Conservation (phyloP, 2,113 vertebrate genomes). For the Actenoides hombroni region DNA sequence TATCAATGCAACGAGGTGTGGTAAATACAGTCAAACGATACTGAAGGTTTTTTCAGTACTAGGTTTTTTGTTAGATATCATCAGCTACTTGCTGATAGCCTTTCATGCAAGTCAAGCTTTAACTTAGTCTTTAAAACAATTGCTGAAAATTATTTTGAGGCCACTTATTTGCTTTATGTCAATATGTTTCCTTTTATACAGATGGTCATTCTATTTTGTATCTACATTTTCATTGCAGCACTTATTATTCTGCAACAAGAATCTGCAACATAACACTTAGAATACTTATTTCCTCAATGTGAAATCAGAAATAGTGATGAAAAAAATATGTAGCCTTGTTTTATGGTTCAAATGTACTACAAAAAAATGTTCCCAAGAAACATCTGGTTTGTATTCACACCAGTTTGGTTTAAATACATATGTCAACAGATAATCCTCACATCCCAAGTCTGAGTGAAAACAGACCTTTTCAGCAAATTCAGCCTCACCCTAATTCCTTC, state of each 20-base stretch:
- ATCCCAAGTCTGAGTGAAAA: background rate
- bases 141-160: background rate
- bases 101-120: background rate
- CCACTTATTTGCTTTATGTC: background rate
- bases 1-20: background rate
- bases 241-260: background rate
- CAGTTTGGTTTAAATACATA: background rate
- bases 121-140: background rate
- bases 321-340: background rate
- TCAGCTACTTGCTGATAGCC: background rate
- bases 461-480: background rate
- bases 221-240: background rate
- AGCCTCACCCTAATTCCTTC: background rate
- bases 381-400: conserved; percentile 24
- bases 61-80: background rate
- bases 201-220: background rate
- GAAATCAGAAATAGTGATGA: background rate
- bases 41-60: background rate
- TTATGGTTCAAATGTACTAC: background rate
- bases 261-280: background rate
- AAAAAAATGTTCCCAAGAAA: background rate
- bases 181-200: background rate
- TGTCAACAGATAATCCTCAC: conserved; percentile 23
- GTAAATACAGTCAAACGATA: background rate
- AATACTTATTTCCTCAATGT: background rate